Conservation (phyloP, 2,797 vertebrate species). For the Enteromius paludinosus region DNA sequence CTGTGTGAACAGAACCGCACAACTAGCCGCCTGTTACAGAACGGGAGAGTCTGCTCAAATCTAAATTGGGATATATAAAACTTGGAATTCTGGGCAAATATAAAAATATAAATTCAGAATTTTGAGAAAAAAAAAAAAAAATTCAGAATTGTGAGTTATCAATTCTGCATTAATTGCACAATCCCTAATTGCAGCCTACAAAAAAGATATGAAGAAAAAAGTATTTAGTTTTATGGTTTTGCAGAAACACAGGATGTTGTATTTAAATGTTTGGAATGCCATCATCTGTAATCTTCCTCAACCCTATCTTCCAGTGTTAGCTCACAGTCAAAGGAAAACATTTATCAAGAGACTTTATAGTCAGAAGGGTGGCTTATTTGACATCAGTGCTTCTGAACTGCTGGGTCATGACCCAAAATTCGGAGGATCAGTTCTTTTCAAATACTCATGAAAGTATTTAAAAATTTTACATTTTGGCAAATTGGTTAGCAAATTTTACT, state of each 20-base stretch:
- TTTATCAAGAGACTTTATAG: neutral
- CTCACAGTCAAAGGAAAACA: constrained; percentile 28
- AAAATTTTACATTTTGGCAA: neutral
- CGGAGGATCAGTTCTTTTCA: neutral
- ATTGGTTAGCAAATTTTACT: neutral
- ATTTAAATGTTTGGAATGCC: constrained; percentile 42
- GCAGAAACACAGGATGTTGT: constrained; percentile 22
- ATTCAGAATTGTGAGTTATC: neutral
- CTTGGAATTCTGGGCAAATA: neutral
- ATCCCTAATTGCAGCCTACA: neutral
- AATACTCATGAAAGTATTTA: neutral
- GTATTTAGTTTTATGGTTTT: constrained; percentile 6
- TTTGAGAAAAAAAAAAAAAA: neutral
- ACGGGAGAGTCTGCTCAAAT: neutral
- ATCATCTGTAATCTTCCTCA: constrained; percentile 38
- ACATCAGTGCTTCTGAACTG: neutral
- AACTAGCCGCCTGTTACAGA: neutral
- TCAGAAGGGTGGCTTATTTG: neutral
- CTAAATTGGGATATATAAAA: neutral
- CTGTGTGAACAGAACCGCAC: neutral
- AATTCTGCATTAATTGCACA: too few species aligned
- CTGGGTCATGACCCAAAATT: neutral
- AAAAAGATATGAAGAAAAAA: constrained; percentile 5
- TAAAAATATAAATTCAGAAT: neutral
- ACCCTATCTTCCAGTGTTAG: constrained; percentile 19